Evolutionary conservation across 2,797 vertebrate species (phyloP).

Genomic region (Mastacembelus armatus): DNA sequence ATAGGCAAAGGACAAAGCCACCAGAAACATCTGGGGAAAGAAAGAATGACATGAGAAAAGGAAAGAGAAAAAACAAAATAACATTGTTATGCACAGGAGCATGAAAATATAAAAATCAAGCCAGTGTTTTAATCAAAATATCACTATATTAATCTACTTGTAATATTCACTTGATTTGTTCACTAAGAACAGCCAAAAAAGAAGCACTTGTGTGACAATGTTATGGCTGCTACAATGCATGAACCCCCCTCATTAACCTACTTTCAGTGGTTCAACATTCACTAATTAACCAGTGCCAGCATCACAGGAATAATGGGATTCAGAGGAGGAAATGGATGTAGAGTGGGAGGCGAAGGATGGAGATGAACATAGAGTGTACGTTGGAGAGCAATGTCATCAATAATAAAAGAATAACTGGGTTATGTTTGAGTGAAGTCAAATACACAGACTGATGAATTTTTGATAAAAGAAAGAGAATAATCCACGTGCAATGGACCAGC

Average conservation of each 20-base stretch:
- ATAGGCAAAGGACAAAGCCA: conserved; percentile 86
- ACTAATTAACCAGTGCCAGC: conserved; percentile 21
- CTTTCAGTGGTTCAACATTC: conserved; percentile 15
- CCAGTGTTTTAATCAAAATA: conserved; percentile 7
- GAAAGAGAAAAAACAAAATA: conserved; percentile 22
- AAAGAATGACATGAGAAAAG: conserved; percentile 23
- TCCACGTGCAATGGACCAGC: too few relatives aligned
- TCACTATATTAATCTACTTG: not conserved
- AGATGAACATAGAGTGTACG: not conserved
- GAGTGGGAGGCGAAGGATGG: not conserved
- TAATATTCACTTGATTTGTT: conserved; percentile 5
- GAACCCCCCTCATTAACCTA: conserved; percentile 36
- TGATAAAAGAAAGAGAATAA: too few relatives aligned
- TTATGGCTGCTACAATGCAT: not conserved
- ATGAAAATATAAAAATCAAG: not conserved
- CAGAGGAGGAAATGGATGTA: not conserved
- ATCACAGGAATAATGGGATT: not conserved
- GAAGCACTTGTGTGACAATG: not conserved
- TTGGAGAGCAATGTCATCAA: not conserved
- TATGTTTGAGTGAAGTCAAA: not conserved
- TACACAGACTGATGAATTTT: too few relatives aligned
- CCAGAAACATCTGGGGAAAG: conserved; percentile 86
- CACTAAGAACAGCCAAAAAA: not conserved
- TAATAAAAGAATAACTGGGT: not conserved
- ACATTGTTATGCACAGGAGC: conserved; percentile 5